A percentile compares a stretch with the other conserved stretches of the same genome.
phyloP scores from a whole-genome alignment of 2,888 invertebrate genomes.

The Proisotoma minuta region DNA sequence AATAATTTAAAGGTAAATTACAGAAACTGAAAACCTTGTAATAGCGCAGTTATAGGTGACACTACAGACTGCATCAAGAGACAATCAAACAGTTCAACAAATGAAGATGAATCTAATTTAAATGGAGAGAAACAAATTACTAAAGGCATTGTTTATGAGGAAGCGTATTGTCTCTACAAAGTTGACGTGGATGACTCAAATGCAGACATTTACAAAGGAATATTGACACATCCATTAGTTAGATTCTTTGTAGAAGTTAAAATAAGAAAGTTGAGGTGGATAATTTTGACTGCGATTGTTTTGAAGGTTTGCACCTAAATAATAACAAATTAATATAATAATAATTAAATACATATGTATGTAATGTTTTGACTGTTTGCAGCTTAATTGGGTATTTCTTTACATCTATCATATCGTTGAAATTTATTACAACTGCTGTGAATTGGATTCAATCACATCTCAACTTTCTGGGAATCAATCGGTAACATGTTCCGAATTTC shows the following conservation, averaged over 20 bases:
- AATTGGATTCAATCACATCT: not conserved
- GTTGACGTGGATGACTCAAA: not conserved
- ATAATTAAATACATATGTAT: not conserved
- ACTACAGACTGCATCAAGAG: no score
- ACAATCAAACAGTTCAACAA: no score
- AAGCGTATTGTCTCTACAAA: not conserved
- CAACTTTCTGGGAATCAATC: not conserved
- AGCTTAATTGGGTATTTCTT: conserved; percentile 7
- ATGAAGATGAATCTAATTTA: no score
- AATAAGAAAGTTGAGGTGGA: conserved; percentile 2
- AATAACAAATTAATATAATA: not conserved
- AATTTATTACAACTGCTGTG: conserved; percentile 14
- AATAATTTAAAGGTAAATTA: not conserved
- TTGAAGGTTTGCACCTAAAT: no score
- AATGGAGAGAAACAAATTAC: not conserved
- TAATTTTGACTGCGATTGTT: conserved; percentile 7
- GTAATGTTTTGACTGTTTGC: not conserved
- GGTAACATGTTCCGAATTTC: conserved; percentile 12
- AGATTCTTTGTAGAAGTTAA: conserved; percentile 15
- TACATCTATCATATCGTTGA: conserved; percentile 20
- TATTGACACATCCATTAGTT: conserved; percentile 16
- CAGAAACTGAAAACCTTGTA: not conserved
- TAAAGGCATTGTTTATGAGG: no score
- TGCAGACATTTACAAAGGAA: not conserved
- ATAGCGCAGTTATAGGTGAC: not conserved